Conservation (phyloP, 2,888 invertebrate genomes). For the Opisthograptis luteolata region DNA sequence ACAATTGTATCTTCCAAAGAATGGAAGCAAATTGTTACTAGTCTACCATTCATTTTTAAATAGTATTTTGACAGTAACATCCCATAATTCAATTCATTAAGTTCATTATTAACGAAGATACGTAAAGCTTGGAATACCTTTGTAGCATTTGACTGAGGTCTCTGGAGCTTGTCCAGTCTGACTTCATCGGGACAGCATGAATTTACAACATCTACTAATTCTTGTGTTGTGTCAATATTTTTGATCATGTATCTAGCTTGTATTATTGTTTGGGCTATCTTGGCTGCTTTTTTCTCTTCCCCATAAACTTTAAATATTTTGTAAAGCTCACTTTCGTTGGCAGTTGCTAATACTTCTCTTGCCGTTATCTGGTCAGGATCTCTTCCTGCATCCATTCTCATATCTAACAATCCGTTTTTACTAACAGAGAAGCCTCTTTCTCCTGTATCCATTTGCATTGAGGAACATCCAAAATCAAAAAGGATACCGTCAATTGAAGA, state of each 20-base stretch:
- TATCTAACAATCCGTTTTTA: conserved; percentile 95
- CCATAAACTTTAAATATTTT: conserved; percentile 96
- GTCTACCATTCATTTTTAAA: conserved; percentile 90
- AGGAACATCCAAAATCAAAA: conserved; percentile 97
- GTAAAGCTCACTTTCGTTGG: conserved; percentile 90
- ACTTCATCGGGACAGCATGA: conserved; percentile 84
- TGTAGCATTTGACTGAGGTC: conserved; percentile 92
- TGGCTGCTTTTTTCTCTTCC: conserved; percentile 93
- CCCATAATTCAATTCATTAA: conserved; percentile 97
- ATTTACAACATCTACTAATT: conserved; percentile 90
- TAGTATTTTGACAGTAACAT: conserved; percentile 90
- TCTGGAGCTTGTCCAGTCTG: conserved; percentile 88
- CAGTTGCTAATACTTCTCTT: conserved; percentile 92
- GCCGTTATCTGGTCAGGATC: conserved; percentile 91
- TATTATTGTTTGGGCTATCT: conserved; percentile 94
- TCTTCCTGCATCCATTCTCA: conserved; percentile 95
- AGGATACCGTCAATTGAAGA: conserved; percentile 93
- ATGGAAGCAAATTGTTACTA: conserved; percentile 95
- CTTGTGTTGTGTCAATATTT: conserved; percentile 91
- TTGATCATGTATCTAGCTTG: conserved; percentile 91
- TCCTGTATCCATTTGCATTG: conserved; percentile 95
- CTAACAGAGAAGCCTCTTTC: conserved; percentile 94
- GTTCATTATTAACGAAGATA: conserved; percentile 98
- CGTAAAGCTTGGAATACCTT: conserved; percentile 96
- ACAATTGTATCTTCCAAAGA: conserved; percentile 97